Evolutionary conservation across 2,113 vertebrate genomes (phyloP).

Genomic region (Mystacornis crossleyi): DNA sequence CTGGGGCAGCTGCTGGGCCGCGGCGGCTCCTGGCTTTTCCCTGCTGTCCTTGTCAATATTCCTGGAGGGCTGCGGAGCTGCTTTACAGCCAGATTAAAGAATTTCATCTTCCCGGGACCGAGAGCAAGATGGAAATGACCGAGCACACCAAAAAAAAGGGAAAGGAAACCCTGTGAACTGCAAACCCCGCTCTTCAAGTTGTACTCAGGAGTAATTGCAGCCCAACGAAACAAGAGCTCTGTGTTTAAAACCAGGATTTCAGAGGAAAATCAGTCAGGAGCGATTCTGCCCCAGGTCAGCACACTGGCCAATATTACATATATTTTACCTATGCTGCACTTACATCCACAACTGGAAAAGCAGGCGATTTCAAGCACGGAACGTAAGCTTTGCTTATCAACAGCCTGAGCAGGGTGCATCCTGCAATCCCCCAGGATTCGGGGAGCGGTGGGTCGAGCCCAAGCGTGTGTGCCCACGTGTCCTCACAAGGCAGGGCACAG

Average conservation of each 20-base stretch:
- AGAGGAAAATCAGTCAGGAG: neutral
- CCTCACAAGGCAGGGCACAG: neutral
- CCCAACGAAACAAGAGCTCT: neutral
- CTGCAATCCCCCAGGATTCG: accelerated
- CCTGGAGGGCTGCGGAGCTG: accelerated
- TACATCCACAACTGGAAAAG: neutral
- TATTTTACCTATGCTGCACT: neutral
- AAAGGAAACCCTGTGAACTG: neutral
- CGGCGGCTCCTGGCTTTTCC: neutral
- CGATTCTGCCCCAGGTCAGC: neutral
- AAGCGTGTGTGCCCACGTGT: accelerated
- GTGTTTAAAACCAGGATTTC: neutral
- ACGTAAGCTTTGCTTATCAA: neutral
- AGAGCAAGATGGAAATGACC: neutral
- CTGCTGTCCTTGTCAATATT: slow-evolving; percentile 15
- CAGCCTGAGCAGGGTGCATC: neutral
- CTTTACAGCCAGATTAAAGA: neutral
- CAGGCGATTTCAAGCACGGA: accelerated
- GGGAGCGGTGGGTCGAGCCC: neutral
- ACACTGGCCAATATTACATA: accelerated
- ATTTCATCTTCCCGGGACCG: neutral
- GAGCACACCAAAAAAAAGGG: neutral
- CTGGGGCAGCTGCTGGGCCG: neutral
- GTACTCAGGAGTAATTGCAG: neutral
- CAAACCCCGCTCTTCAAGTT: neutral